These are phyloP conservation scores for Trisateles emortualis DNA, from an alignment of 2,888 invertebrate genomes.

Conservation along the genomic window DNA sequence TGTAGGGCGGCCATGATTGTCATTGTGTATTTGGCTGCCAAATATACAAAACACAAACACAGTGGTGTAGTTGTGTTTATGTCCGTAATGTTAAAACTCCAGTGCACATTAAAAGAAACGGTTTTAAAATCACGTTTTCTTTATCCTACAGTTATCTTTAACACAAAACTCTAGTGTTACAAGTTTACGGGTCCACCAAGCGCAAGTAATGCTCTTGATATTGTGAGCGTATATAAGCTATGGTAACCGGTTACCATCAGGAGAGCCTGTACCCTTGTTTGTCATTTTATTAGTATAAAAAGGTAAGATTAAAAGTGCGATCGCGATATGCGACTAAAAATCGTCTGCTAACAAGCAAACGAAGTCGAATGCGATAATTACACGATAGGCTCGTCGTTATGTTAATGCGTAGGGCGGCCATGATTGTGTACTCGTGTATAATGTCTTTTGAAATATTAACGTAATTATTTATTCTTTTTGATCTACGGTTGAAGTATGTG, in stretches of 20 bases:
- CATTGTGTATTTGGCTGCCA: no score
- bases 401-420: slow-evolving; percentile 51
- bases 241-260: neutral
- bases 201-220: no score
- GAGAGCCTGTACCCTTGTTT: no score
- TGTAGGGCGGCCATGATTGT: slow-evolving; percentile 42
- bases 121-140: no score
- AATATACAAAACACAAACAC: no score
- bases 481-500: neutral
- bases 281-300: neutral
- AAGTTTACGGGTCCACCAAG: no score
- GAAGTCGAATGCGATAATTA: slow-evolving; percentile 63
- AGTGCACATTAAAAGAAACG: no score
- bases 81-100: no score
- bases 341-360: slow-evolving; percentile 48
- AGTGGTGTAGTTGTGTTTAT: no score
- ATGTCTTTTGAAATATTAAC: slow-evolving; percentile 37
- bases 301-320: neutral
- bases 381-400: slow-evolving; percentile 56
- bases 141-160: no score
- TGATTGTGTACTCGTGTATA: slow-evolving; percentile 33
- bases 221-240: slow-evolving; percentile 19
- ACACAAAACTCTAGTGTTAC: no score
- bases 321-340: slow-evolving; percentile 24
- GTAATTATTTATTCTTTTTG: slow-evolving; percentile 27